Base-by-base conservation (phyloP, 2,113 vertebrate species). In the Glaucomys volans region DNA sequence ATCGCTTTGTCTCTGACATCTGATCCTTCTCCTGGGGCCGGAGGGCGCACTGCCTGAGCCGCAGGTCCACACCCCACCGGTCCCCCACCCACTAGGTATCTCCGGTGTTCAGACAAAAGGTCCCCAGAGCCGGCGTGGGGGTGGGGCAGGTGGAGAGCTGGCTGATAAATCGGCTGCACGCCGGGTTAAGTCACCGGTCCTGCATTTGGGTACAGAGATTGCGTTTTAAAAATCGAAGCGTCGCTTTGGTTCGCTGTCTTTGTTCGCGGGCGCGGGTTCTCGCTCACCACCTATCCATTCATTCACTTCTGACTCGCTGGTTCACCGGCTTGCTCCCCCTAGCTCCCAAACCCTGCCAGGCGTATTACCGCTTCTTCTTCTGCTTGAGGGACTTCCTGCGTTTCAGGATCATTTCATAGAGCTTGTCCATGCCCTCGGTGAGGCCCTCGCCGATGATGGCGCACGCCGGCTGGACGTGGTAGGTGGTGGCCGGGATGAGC, bases 361-460 rank as follows among this genome's bases (percentile, higher is more conserved):
- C 91, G 76, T 92, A 97, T 99, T 99, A 99, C 98, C 99, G 99
- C 97, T 99, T 99, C 98, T 99, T 99, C 98, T 99, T 99, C 98
- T 99, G 99, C 96, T 99, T 99, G 24, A 99, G 98, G 67, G 99
- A 99, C 97, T 99, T 99, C 97, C 99, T 99, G 94, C 99, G 98
- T 96, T 99, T 99, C 59, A 99, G 97, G 89, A 99, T 99, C 99
- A 99, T 99, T 97, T 99, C 99, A 8, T 99, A 99, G 81, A 99
- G 99, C 98, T 99, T 99, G 99, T 99, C 99, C 99, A 99, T 99
- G 94, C 99, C 99, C 98, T 99, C 99, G 62, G 99, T 99, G 4
- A 99, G 99, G 85, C 99, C 99, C 98, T 99, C 99, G 11, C 99
- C 99, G 59, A 99, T 99, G 96, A 99, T 99, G 95, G 99, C 99